Conservation (phyloP, 2,888 invertebrate genomes). For the Drymonia ruficornis region DNA sequence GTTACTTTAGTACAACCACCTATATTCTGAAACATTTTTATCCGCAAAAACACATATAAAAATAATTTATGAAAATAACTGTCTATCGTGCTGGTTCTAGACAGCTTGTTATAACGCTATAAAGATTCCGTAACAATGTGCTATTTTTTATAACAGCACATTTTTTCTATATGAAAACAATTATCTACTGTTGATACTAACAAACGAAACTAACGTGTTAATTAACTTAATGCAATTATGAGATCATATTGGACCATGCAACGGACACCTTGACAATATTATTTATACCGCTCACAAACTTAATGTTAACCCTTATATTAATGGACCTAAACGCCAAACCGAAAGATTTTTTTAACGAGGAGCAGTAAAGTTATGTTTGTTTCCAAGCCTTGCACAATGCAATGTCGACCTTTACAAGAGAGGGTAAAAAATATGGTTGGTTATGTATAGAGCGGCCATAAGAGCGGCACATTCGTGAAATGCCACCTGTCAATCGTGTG, state of each 20-base stretch:
- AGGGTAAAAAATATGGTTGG: conserved; percentile 54
- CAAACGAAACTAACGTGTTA: conserved; percentile 60
- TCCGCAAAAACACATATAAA: not conserved
- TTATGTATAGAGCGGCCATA: conserved; percentile 41
- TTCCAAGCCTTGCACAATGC: conserved; percentile 41
- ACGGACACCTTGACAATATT: conserved; percentile 35
- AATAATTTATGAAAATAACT: conserved; percentile 26
- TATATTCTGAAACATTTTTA: no score
- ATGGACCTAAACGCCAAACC: conserved; percentile 8
- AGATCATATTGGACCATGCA: conserved; percentile 51
- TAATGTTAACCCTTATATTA: not conserved
- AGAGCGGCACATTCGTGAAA: conserved; percentile 63
- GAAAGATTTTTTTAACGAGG: not conserved
- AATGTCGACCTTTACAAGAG: conserved; percentile 63
- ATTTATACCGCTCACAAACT: not conserved
- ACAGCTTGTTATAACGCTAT: conserved; percentile 17
- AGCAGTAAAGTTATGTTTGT: conserved; percentile 12
- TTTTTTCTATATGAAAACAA: conserved; percentile 40
- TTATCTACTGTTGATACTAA: conserved; percentile 52
- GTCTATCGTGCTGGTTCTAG: conserved; percentile 19
- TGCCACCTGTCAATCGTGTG: conserved; percentile 60
- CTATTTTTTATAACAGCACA: conserved; percentile 29
- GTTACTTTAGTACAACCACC: no score
- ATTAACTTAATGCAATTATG: conserved; percentile 69
- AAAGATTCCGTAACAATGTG: conserved; percentile 24